Base-by-base conservation (phyloP, 2,888 invertebrate genomes). In the Alsophila aescularia region DNA sequence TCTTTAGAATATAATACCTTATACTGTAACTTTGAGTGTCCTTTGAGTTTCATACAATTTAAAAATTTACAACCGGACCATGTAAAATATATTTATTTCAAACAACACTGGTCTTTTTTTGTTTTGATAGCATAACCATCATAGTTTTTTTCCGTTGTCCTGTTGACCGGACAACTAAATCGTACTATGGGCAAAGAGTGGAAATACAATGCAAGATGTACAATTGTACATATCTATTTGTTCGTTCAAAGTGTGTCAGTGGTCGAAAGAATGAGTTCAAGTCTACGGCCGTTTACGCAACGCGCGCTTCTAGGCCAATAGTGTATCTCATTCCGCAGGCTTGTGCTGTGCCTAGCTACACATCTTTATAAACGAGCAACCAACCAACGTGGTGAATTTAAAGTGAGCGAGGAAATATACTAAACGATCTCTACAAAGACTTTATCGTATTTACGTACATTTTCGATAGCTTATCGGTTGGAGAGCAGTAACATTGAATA, bases 251-350 rank as follows among this genome's bases (percentile, higher is more conserved):
- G 76, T 77, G 61, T 82, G 81, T 77, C 81, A 79, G 73, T 72
- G 66, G 70, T 73, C 60, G 63, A 74, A 75, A 78, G 68, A 88
- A 79, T 81, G 80, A 86, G 88, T 87, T 87, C 88, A 90, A 87
- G 87, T 89, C 77, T 87, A 87, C 85, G 86, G 83, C 64, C 83
- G 82, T 85, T 85, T 86, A 85, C 86, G 85, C 88, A 87, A 87
- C 76, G 64, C 74, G 84, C 79, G 72, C 81, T 86, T 81, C 81
- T 88, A 81, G 88, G 85, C 73, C 85, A 83, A 77, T 79, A 83
- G 77, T 82, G 82, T 78, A 82, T 79, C 77, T 78, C 66, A 73
- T 77, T 77, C 71, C 65, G 70, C 67, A 53, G 55, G 64, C 61
- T 64, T 58, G 60, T 61, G 60, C 29, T 29, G 2, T 4, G 29